Evolutionary conservation across 2,797 vertebrate genomes (phyloP), one percentile per base, ranked within the genome.

Genomic region (Chrysocyon brachyurus): DNA sequence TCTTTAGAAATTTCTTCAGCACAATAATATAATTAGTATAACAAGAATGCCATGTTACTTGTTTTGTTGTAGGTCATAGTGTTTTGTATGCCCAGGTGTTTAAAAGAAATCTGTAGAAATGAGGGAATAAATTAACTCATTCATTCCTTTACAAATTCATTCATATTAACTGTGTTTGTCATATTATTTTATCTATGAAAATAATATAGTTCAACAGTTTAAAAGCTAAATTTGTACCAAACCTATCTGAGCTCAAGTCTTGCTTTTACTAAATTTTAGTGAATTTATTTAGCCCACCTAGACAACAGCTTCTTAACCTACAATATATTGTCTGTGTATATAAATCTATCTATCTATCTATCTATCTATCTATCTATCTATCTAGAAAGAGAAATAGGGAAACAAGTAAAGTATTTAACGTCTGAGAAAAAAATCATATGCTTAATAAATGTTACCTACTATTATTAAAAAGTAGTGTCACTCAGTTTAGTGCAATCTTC

Each of bases 21-120:
- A 22, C 17, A n/a, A 84, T 17, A 91, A 61, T 49, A 2, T 70
- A 66, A 66, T 17, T 75, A 26, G 7, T 77, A 6, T 91, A 61
- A 90, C 6, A 26, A 72, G 46, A 68, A 12, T 73, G 68, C 15
- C 26, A 40, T 5, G 12, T 66, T 36, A 88, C 31, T 93, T 73
- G 6, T 61, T 87, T 75, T 83, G 16, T 6, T 36, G 12, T 52
- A 52, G 49, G 1, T 59, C 52, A 66, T 15, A 87, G 33, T 66
- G 78, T 11, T 90, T 63, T 90, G 31, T 12, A 89, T 89, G 14
- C 4, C 33, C 17, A 6, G 9, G n/a, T 59, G 16, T 73, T 87
- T 64, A 73, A 77, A 83, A 90, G 31, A 89, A 63, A 36, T 57
- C 17, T 70, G 21, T 40, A 11, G 28, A 94, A 95, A 92, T 90